Base-by-base conservation (phyloP, 2,113 vertebrate genomes). In the Poeciliopsis retropinna region DNA sequence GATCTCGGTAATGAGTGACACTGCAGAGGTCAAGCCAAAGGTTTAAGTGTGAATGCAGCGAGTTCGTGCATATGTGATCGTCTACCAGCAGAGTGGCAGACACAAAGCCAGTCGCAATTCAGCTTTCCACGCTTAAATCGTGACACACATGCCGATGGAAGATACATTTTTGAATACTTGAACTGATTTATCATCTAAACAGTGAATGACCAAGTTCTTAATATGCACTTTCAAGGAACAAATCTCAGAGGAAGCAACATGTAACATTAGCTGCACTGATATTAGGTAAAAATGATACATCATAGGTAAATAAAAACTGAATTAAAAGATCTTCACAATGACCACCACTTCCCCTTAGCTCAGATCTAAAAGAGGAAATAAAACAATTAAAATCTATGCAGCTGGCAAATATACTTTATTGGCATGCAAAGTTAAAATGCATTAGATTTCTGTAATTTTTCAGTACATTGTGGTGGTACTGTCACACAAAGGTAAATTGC, bases 21-120 rank as follows among this genome's bases (percentile, higher is more conserved):
- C 86, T 92, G 87, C 88, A 80, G 89, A 92, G 91, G 92, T 94
- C 93, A 92, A n/a, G 73, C 84, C 88, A 72, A 85, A 91, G 72
- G 71, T 87, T 78, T 1, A 67, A 72, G 34, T 66, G 60, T 57
- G 80, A 61, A 70, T 78, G 73, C 30, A 15, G 70, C 57, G 62
- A 44, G 76, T 57, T 70, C 6, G 41, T 79, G 67, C 41, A 37
- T 66, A 66, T 41, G 19, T 47, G 31, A 69, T 29, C 65, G 51
- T 70, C 61, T 79, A 70, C 79, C 71, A 81, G 71, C 67, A 71
- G 86, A 61, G 63, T 57, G 61, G 15, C 72, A 81, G 75, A 70
- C 80, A 76, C 72, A 81, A 32, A 64, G 78, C 67, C 30, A 37
- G 80, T 64, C 80, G 73, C 81, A 83, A 77, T 75, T 75, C 62